Conservation (phyloP, 2,797 vertebrate genomes). For the Hafferia zeledoni region DNA sequence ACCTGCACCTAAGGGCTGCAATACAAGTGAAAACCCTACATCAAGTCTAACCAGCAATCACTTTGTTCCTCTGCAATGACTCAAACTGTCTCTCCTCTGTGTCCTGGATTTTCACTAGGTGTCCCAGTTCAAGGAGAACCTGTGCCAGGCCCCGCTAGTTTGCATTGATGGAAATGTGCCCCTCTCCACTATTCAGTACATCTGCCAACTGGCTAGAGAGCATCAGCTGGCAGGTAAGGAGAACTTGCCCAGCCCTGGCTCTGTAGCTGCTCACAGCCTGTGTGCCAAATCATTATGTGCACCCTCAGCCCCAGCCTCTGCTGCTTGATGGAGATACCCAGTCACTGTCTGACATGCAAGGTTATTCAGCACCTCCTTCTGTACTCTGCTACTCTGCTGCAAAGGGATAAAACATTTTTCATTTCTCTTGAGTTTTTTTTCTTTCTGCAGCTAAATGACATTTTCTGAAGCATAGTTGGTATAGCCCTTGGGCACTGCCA, state of each 20-base stretch:
- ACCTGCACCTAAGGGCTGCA: background rate
- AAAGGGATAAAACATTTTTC: background rate
- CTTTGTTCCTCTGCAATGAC: background rate
- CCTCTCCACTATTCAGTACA: conserved; percentile 84
- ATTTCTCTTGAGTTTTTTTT: background rate
- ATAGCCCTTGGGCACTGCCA: background rate
- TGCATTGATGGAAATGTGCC: conserved; percentile 92
- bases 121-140: conserved; percentile 83
- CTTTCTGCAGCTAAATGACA: background rate
- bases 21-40: background rate
- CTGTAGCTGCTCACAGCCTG: fast-evolving
- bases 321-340: background rate
- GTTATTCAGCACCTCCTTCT: background rate
- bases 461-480: background rate
- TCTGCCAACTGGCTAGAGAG: conserved; percentile 83
- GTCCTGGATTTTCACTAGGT: conserved; percentile 78
- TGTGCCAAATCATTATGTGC: background rate
- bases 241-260: background rate
- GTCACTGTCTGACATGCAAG: background rate
- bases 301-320: background rate
- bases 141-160: conserved; percentile 82
- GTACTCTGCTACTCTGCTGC: background rate
- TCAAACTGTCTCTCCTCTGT: background rate
- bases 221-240: conserved; percentile 81
- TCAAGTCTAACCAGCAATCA: background rate